Percentiles rank a stretch among this genome's conserved stretches.
phyloP scores from a whole-genome alignment of 2,888 invertebrate species.

The Octodonta nipae region DNA sequence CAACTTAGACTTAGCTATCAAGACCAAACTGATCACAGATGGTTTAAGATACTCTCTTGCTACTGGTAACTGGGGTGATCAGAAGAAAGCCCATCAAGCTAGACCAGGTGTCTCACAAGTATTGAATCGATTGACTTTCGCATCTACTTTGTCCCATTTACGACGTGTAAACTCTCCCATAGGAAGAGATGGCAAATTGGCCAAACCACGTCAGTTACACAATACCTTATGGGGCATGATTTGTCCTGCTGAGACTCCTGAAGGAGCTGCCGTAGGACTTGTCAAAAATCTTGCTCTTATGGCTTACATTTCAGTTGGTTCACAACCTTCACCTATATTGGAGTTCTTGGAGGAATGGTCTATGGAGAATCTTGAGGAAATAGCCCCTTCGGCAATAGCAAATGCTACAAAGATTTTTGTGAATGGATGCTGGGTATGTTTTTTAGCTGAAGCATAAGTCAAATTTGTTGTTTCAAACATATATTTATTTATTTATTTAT shows the following conservation, averaged over 20 bases:
- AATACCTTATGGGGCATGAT: conserved; percentile 99
- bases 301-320: conserved; percentile 99
- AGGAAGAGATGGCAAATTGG: conserved; percentile 92
- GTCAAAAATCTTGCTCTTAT: conserved; percentile 98
- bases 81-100: conserved; percentile 98
- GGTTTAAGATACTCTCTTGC: conserved; percentile 95
- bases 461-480: neutral
- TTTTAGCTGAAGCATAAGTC: neutral
- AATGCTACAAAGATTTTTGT: conserved; percentile 99
- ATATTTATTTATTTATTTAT: conserved; percentile 1
- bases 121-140: conserved; percentile 94
- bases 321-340: conserved; percentile 95
- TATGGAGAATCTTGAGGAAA: conserved; percentile 99
- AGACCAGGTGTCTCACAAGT: conserved; percentile 94
- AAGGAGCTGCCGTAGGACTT: conserved; percentile 90
- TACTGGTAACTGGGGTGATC: conserved; percentile 99
- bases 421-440: conserved; percentile 88
- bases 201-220: conserved; percentile 96
- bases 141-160: conserved; percentile 95
- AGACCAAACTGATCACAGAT: conserved; percentile 95
- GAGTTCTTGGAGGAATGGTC: conserved; percentile 99
- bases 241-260: conserved; percentile 98
- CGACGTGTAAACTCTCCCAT: conserved; percentile 97
- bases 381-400: conserved; percentile 95
- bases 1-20: conserved; percentile 89